Conservation (phyloP, 2,888 invertebrate genomes). For the Zygogramma bicolorata region DNA sequence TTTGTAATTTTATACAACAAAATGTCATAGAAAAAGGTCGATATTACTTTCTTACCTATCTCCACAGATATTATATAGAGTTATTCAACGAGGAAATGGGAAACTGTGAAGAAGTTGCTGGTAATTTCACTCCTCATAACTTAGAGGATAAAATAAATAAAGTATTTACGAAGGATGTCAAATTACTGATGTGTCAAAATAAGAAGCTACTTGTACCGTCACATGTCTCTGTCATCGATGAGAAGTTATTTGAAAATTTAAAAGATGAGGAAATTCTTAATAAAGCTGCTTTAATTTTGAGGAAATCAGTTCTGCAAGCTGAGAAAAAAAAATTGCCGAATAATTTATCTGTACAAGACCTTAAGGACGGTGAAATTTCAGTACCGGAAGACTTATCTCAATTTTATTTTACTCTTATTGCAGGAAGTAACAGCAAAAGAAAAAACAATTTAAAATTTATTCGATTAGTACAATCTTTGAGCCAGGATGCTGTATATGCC, state of each 20-base stretch:
- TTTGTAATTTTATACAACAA: conserved; percentile 46
- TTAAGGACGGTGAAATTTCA: too few species aligned
- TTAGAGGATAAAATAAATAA: conserved; percentile 47
- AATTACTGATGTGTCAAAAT: conserved; percentile 47
- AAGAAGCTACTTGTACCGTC: conserved; percentile 49
- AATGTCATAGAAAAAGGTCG: conserved; percentile 51
- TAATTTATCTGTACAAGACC: conserved; percentile 43
- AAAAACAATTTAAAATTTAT: too few species aligned
- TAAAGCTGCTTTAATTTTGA: conserved; percentile 44
- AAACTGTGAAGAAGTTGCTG: conserved; percentile 44
- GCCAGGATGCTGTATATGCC: too few species aligned
- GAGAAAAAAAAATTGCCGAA: conserved; percentile 43
- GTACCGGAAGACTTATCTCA: too few species aligned
- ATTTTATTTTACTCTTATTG: too few species aligned
- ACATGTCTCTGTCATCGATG: conserved; percentile 41
- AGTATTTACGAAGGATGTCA: conserved; percentile 44
- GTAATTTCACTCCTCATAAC: conserved; percentile 46
- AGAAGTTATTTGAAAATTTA: conserved; percentile 44
- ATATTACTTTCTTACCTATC: conserved; percentile 50
- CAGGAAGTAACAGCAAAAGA: too few species aligned
- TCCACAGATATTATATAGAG: conserved; percentile 49
- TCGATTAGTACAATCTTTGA: too few species aligned
- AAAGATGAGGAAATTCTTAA: conserved; percentile 45
- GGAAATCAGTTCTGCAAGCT: conserved; percentile 42
- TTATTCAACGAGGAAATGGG: conserved; percentile 44